phyloP scores from a whole-genome alignment of 2,888 invertebrate species.

The Theretra japonica region DNA sequence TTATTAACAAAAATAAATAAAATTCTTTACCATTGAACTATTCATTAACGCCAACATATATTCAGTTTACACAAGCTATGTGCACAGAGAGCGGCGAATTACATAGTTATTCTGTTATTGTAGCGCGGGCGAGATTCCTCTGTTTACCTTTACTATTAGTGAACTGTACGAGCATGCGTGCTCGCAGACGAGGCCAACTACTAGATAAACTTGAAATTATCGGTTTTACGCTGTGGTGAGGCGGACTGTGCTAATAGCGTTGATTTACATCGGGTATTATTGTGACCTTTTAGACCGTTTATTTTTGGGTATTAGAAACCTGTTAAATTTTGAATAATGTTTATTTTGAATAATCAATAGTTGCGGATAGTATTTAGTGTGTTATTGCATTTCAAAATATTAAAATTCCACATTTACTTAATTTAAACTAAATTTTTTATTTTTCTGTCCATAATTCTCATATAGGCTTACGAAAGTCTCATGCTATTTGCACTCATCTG shows the following conservation, averaged over 20 bases:
- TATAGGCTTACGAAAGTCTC: no score
- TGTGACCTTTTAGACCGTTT: no score
- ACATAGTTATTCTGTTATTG: slow-evolving; percentile 18
- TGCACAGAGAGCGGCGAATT: not conserved
- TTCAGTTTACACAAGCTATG: slow-evolving; percentile 2
- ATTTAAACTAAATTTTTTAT: no score
- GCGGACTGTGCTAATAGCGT: not conserved
- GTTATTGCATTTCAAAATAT: no score
- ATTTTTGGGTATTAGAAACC: no score
- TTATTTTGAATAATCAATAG: no score
- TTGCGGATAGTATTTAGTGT: no score
- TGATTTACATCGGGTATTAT: not conserved
- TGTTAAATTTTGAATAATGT: no score
- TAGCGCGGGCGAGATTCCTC: not conserved
- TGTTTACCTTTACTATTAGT: slow-evolving; percentile 22
- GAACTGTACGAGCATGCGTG: slow-evolving; percentile 4
- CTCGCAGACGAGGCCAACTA: slow-evolving; percentile 1
- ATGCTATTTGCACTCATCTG: no score
- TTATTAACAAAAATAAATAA: not conserved
- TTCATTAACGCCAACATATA: not conserved
- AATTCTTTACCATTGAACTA: not conserved
- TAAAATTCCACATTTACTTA: no score
- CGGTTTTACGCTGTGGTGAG: not conserved
- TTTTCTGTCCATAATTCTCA: no score
- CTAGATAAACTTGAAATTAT: slow-evolving; percentile 7